phyloP scores from a whole-genome alignment of 2,113 vertebrate genomes.

The Ptyas mucosa region DNA sequence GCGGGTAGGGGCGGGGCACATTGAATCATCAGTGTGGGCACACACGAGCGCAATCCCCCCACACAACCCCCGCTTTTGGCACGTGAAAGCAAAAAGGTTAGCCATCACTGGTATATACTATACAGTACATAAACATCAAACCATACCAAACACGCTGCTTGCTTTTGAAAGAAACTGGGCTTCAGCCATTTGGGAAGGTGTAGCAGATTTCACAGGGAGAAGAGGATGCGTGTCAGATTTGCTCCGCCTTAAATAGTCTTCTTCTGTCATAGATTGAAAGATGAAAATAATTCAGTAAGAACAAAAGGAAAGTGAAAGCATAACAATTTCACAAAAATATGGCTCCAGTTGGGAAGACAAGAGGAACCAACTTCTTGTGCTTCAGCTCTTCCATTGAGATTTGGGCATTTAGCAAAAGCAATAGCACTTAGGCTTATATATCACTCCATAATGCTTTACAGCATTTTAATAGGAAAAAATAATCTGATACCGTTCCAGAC shows the following conservation, averaged over 20 bases:
- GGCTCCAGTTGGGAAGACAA: neutral
- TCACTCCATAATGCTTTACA: neutral
- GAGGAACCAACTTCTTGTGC: neutral
- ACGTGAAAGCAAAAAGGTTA: too few relatives aligned
- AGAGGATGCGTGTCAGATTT: constrained; percentile 16
- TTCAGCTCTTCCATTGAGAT: neutral
- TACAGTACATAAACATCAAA: neutral
- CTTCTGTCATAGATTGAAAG: neutral
- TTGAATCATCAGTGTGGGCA: too few relatives aligned
- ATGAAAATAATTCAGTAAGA: neutral
- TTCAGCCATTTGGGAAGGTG: neutral
- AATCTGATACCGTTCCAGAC: neutral
- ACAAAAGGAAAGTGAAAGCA: neutral
- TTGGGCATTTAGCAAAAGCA: neutral
- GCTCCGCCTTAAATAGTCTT: neutral
- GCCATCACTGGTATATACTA: neutral
- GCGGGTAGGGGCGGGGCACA: too few relatives aligned
- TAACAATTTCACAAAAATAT: neutral
- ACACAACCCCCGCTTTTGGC: too few relatives aligned
- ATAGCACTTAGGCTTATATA: neutral
- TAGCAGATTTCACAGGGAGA: neutral
- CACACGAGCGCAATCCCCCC: too few relatives aligned
- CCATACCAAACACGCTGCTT: neutral
- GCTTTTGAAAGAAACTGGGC: neutral
- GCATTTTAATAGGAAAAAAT: neutral